Evolutionary conservation across 2,888 invertebrate species (phyloP).

Genomic region (Mythimna vitellina): DNA sequence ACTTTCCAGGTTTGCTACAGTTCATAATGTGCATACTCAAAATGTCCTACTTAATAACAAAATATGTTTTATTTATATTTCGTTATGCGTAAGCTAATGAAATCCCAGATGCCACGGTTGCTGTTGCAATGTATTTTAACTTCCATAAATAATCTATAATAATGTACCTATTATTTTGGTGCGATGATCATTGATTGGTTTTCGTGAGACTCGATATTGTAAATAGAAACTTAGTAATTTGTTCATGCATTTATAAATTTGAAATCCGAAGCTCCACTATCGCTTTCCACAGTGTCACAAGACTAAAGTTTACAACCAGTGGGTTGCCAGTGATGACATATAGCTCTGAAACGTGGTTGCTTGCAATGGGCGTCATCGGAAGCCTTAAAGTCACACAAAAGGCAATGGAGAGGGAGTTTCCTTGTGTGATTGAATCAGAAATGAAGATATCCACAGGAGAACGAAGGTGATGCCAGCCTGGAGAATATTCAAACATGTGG

Average conservation of each 20-base stretch:
- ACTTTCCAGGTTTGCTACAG: slow-evolving; percentile 20
- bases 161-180: slow-evolving; percentile 46
- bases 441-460: too few species aligned
- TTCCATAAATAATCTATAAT: slow-evolving; percentile 39
- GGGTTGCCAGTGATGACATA: too few species aligned
- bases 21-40: slow-evolving; percentile 5
- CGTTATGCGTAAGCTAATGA: slow-evolving; percentile 23
- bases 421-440: too few species aligned
- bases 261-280: slow-evolving; percentile 7
- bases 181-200: slow-evolving; percentile 30
- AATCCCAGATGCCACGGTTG: slow-evolving; percentile 43
- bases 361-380: too few species aligned
- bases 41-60: background rate
- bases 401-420: too few species aligned
- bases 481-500: too few species aligned
- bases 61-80: slow-evolving; percentile 11
- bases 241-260: slow-evolving; percentile 42
- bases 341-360: too few species aligned
- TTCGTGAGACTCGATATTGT: slow-evolving; percentile 50
- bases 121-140: slow-evolving; percentile 34
- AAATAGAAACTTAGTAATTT: slow-evolving; percentile 10
- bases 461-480: too few species aligned
- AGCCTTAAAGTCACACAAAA: too few species aligned
- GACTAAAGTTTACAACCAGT: too few species aligned
- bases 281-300: background rate